Evolutionary conservation across 2,797 vertebrate genomes (phyloP), one percentile per base, ranked within the genome.

Genomic region (Eurystomus glaucurus): DNA sequence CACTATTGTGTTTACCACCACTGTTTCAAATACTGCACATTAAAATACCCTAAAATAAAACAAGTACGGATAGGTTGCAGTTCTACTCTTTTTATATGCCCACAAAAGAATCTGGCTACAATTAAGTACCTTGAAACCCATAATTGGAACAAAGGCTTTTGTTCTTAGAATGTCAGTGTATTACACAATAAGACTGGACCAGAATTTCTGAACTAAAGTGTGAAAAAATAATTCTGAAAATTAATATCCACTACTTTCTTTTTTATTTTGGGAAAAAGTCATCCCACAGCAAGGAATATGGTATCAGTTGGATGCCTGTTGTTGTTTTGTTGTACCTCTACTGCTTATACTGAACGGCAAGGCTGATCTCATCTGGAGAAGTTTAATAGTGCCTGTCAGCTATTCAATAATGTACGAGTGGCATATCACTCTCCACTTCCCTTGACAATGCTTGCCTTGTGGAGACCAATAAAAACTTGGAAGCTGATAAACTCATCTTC

Each of bases 381-480:
- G 28, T 74, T 70, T 82, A 74, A 76, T 70, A 37, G 58, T 76
- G 66, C 25, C 28, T 85, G 48, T 92, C 55, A 66, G 45, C 71
- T 95, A 22, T 69, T 89, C 33, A 66, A 18, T 50, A 78, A 79
- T 45, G 13, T 64, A 62, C 45, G 41, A 93, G 15, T 55, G 50
- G 10, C 39, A 55, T 22, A 81, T 45, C 46, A 46, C 8, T 93
- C 45, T 75, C 3, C 1, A 23, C 71, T 78, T 92, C 35, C 61
- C 35, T 85, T 83, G 52, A 68, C 54, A 95, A 60, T 55, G 11
- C 14, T 86, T 88, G 70, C 46, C 68, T 92, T 85, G 23, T 85
- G 29, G 39, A 81, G 33, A 19, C 7, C 71, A 39, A 66, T 41
- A 52, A 78, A 76, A 39, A 18, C 25, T 29, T 85, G 45, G 21